Base-by-base conservation (phyloP, 2,113 vertebrate genomes). In the Microcebus lehilahytsara region DNA sequence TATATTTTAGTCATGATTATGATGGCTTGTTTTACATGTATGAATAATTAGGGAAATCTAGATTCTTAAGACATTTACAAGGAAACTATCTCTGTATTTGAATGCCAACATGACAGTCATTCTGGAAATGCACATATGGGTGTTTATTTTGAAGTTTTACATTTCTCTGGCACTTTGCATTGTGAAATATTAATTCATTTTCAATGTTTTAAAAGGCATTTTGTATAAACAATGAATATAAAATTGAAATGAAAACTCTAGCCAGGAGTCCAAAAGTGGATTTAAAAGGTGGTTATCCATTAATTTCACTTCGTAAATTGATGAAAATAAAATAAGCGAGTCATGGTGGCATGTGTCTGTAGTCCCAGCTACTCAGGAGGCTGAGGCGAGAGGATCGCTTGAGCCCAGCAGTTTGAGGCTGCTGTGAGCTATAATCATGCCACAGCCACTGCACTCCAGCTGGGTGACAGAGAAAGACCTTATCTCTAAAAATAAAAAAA, bases 41-140 rank as follows among this genome's bases (percentile, higher is more conserved):
- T 84, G 77, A 88, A 71, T 71, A 72, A 85, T 79, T 89, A 85
- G 40, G 22, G 19, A 96, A 88, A 84, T 92, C 60, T 72, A 77
- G 69, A 46, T 77, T 88, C 84, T 62, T 89, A 84, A 84, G 53
- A 78, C 62, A 86, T 32, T 79, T 83, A 83, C 34, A 75, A 71
- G 30, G 12, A 92, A 42, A 53, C 7, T 13, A 60, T 83, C 19
- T 12, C 14, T 64, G n/a, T 64, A 53, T 85, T 71, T 90, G 32
- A 64, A 78, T 72, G 64, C 34, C 84, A 92, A 46, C 42, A 62
- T 62, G 51, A 83, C 23, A 75, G 25, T 81, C 72, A 89, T 79
- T 95, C 79, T 80, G 49, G 42, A 93, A 93, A 74, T 80, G 32
- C 10, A 85, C 79, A 93, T 60, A 32, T 34, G 37, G 80, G 46